Evolutionary conservation across 1,140 invertebrate species (phyloP), one percentile per base, ranked within the genome.

Genomic region (Forficula auricularia): DNA sequence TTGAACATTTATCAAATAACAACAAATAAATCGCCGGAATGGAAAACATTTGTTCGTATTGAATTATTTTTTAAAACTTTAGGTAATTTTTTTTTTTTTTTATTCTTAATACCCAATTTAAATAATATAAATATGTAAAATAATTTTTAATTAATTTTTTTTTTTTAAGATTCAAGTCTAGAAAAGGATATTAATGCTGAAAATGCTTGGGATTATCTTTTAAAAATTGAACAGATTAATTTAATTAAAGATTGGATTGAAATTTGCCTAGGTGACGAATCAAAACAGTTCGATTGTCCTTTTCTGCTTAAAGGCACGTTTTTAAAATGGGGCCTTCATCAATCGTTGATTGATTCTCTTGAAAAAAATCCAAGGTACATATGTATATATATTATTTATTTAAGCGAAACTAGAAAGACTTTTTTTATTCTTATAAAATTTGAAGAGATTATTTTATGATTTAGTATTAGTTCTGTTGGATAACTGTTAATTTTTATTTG

Each of bases 141-240:
- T 34, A 13, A 9, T 10, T 41, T 3, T 27, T 16, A 38, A 42
- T 34, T 44, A n/a, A 9, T 37, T 40, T 38, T 39, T 18, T 50
- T 46, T 34, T 38, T 51, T 10, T 33, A 60, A 57, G 32, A 57
- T 59, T 43, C 57, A 59, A 19, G 39, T 61, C 44, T 61, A 57
- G 35, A 44, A 44, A 13, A 47, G 48, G 49, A 65, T 10, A 27
- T 27, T 70, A 47, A 66, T 67, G 36, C 50, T 71, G 3, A 60
- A 60, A 19, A 64, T 60, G 37, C 71, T 65, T 52, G 69, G 69
- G n/a, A 61, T 68, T 40, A 64, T 71, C 38, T 54, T 61, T 47
- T 52, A 64, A 27, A 56, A 62, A 30, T 72, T 75, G 51, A 50
- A 56, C 30, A 55, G 57, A 35, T 27, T 27, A 27, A 27, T 6